phyloP scores from a whole-genome alignment of 1,140 invertebrate genomes.

The Musca domestica region DNA sequence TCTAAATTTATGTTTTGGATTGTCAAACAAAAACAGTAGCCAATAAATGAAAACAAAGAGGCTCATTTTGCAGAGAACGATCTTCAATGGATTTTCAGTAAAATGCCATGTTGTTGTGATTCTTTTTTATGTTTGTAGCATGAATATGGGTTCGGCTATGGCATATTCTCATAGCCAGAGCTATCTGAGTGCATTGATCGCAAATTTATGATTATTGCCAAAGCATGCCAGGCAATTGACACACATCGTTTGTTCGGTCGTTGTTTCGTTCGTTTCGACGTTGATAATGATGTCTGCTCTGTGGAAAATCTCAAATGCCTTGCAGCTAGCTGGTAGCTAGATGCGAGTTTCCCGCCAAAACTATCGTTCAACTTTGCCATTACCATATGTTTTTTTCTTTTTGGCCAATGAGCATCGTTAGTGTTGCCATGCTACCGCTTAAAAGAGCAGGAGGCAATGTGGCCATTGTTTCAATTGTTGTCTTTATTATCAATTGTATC shows the following conservation, averaged over 20 bases:
- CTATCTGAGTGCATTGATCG: slow-evolving; percentile 7
- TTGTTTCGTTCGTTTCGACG: not conserved
- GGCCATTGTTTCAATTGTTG: not conserved
- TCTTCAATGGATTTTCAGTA: too few species aligned
- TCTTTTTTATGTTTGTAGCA: too few species aligned
- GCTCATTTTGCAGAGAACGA: too few species aligned
- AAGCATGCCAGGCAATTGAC: slow-evolving; percentile 12
- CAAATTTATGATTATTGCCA: slow-evolving; percentile 19
- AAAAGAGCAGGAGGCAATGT: not conserved
- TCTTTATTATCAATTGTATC: not conserved
- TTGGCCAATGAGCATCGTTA: too few species aligned
- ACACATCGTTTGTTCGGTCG: not conserved
- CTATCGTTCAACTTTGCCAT: too few species aligned
- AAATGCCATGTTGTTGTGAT: too few species aligned
- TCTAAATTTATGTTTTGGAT: too few species aligned
- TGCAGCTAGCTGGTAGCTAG: too few species aligned
- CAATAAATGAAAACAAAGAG: too few species aligned
- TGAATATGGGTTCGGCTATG: not conserved
- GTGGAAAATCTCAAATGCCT: not conserved
- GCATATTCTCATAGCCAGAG: not conserved
- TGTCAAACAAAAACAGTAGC: too few species aligned
- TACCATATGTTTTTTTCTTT: not conserved
- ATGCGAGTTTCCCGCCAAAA: slow-evolving; percentile 8
- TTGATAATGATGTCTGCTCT: not conserved
- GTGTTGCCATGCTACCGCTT: too few species aligned